Percentiles rank a stretch among this genome's conserved stretches.
Evolutionary conservation across 2,113 vertebrate species (phyloP).

Genomic region (Peromyscus leucopus): DNA sequence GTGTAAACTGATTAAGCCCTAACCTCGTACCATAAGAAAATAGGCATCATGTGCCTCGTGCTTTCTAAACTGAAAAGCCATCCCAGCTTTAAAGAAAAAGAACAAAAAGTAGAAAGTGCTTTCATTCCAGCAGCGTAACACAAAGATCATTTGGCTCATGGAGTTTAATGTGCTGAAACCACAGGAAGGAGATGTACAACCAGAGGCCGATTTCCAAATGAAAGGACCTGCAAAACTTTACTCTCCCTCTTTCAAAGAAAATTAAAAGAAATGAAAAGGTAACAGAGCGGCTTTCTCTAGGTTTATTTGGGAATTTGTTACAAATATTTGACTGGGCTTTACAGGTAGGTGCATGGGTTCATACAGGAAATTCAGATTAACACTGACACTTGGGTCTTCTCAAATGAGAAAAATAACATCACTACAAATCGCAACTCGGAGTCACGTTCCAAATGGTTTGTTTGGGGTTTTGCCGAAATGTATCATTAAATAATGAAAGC

Average conservation of each 20-base stretch:
- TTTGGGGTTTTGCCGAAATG: constrained; percentile 72
- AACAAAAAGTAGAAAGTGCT: background rate
- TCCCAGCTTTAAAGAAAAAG: background rate
- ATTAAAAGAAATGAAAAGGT: constrained; percentile 66
- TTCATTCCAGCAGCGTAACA: background rate
- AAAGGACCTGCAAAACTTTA: background rate
- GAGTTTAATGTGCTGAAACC: background rate
- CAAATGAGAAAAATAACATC: constrained; percentile 53
- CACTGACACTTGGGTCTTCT: constrained; percentile 64
- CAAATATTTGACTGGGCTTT: constrained; percentile 56
- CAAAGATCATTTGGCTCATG: background rate
- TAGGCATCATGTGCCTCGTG: background rate
- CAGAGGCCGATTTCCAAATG: background rate
- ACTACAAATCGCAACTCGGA: constrained; percentile 51
- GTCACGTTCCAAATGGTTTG: constrained; percentile 54
- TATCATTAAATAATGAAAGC: constrained; percentile 76
- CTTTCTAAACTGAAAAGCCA: constrained; percentile 22
- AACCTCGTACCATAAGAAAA: constrained; percentile 75
- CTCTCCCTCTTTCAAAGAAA: constrained; percentile 28
- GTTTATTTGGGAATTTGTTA: constrained; percentile 77
- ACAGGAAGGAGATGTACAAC: background rate
- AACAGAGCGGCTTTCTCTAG: constrained; percentile 72
- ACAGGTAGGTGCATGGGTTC: constrained; percentile 66
- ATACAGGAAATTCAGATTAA: constrained; percentile 68
- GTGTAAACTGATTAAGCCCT: constrained; percentile 11